phyloP scores from a whole-genome alignment of 1,140 invertebrate genomes.

The Ooceraea biroi region DNA sequence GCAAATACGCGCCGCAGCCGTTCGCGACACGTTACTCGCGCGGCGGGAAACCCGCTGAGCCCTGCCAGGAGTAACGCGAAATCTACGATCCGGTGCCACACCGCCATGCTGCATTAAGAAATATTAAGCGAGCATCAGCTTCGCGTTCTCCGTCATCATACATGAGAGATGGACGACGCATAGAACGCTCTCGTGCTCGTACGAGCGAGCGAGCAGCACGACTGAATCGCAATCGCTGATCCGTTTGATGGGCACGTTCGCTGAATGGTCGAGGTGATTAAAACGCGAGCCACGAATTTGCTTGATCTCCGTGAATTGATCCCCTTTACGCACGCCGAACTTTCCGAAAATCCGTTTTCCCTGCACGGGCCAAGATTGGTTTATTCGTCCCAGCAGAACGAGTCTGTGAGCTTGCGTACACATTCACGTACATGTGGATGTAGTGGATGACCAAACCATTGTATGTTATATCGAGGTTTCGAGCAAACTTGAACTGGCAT shows the following conservation, averaged over 20 bases:
- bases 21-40: neutral
- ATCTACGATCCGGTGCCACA: conserved; percentile 32
- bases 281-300: conserved; percentile 67
- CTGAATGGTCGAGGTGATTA: conserved; percentile 66
- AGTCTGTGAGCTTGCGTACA: neutral
- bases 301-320: conserved; percentile 42
- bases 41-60: conserved; percentile 27
- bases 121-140: conserved; percentile 68
- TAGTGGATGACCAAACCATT: neutral
- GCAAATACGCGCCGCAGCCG: too few species aligned
- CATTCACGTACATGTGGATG: too few species aligned
- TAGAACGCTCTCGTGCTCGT: conserved; percentile 3
- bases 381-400: neutral
- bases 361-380: neutral
- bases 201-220: conserved; percentile 49
- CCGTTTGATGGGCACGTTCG: conserved; percentile 54
- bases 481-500: neutral
- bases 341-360: conserved; percentile 31
- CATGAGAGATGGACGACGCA: neutral
- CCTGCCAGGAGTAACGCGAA: conserved; percentile 25
- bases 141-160: neutral
- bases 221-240: conserved; percentile 60
- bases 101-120: neutral
- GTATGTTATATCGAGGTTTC: neutral
- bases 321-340: conserved; percentile 11